These are phyloP conservation scores for Rutilus rutilus DNA, from an alignment of 2,113 vertebrate species.

Conservation along the genomic window DNA sequence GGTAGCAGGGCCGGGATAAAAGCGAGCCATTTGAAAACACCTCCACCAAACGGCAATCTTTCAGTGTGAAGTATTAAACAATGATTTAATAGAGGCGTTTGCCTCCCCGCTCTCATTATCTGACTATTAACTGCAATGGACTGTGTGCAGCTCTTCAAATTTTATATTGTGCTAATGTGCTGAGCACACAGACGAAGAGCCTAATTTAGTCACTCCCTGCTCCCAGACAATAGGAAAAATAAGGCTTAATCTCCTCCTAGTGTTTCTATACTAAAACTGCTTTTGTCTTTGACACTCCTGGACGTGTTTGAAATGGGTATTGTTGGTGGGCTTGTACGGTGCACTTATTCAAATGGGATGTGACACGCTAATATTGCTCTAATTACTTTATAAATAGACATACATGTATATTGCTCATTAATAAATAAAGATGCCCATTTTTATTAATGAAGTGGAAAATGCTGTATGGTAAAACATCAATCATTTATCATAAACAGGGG, in stretches of 20 bases:
- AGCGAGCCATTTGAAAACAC: constrained; percentile 63
- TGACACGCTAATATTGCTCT: constrained; percentile 62
- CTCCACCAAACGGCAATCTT: constrained; percentile 56
- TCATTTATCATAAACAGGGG: constrained; percentile 74
- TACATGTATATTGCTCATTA: constrained; percentile 74
- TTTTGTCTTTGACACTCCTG: constrained; percentile 50
- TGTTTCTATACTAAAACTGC: constrained; percentile 56
- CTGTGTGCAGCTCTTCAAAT: constrained; percentile 67
- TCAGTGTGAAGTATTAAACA: constrained; percentile 76
- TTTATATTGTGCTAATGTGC: constrained; percentile 76
- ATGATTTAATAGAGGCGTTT: constrained; percentile 81
- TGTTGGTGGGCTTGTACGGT: constrained; percentile 61
- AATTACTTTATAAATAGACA: constrained; percentile 78
- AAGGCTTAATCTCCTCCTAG: constrained; percentile 72
- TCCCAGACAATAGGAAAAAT: constrained; percentile 69
- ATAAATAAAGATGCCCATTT: constrained; percentile 77
- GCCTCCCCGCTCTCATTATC: constrained; percentile 79
- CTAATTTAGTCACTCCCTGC: constrained; percentile 70
- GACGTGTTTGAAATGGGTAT: constrained; percentile 64
- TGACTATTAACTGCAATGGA: constrained; percentile 78
- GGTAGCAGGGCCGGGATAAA: constrained; percentile 31
- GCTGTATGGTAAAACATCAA: constrained; percentile 74
- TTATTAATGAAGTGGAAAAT: constrained; percentile 81
- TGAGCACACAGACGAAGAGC: constrained; percentile 69
- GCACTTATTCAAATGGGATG: constrained; percentile 64